Conservation (phyloP, 2,113 vertebrate genomes). For the Pelodiscus sinensis region DNA sequence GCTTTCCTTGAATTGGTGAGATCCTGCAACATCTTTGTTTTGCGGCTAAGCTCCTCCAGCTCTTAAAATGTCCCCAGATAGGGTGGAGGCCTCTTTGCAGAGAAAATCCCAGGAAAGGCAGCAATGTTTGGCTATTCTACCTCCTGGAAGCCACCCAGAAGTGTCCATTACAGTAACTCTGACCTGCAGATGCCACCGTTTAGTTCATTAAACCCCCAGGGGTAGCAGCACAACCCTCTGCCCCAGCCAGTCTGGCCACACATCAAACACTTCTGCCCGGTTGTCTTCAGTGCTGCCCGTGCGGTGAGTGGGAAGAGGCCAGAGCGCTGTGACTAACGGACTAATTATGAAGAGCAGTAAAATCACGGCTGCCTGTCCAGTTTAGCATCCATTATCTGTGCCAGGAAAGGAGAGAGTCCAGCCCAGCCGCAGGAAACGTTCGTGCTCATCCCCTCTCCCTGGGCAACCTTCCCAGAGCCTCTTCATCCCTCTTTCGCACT, state of each 20-base stretch:
- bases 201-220: background rate
- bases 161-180: rapidly evolving
- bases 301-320: background rate
- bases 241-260: slow-evolving; percentile 21
- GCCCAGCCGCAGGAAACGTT: background rate
- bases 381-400: background rate
- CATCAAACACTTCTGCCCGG: background rate
- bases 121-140: background rate
- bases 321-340: background rate
- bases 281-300: background rate
- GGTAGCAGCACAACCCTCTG: rapidly evolving
- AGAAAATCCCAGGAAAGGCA: background rate
- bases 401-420: background rate
- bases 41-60: rapidly evolving
- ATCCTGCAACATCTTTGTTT: background rate
- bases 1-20: background rate
- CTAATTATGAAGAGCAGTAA: rapidly evolving
- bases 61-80: background rate
- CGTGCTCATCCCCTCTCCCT: background rate
- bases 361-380: background rate
- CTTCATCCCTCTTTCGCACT: background rate
- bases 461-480: background rate
- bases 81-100: background rate
- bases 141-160: background rate
- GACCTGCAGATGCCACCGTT: rapidly evolving